These are phyloP conservation scores for Rhaphigaster nebulosa DNA, from an alignment of 2,888 invertebrate genomes.

Conservation along the genomic window DNA sequence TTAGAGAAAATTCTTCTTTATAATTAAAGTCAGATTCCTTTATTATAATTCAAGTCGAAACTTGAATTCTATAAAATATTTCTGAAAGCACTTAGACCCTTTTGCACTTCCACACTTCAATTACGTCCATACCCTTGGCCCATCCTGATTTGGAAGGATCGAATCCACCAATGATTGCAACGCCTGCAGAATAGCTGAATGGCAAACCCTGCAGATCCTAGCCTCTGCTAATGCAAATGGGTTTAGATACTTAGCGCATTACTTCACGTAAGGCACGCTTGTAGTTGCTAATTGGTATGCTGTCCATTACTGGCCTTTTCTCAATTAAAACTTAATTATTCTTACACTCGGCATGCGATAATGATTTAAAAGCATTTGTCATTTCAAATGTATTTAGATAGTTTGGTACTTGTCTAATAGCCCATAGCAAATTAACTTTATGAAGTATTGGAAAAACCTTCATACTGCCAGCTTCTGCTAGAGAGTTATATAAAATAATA, in stretches of 20 bases:
- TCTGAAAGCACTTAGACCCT: no score
- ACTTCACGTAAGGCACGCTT: conserved; percentile 10
- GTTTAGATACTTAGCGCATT: background rate
- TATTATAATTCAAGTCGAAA: no score
- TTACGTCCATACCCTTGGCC: no score
- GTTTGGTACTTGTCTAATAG: background rate
- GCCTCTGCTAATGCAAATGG: background rate
- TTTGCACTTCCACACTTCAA: no score
- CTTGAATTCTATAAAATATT: no score
- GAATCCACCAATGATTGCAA: background rate
- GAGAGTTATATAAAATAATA: background rate
- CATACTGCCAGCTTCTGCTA: background rate
- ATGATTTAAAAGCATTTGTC: background rate
- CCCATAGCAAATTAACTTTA: no score
- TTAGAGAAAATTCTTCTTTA: no score
- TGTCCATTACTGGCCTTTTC: background rate
- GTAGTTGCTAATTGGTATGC: background rate
- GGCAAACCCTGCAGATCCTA: background rate
- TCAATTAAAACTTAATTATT: background rate
- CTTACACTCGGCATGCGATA: background rate
- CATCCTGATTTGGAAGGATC: background rate
- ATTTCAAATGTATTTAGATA: background rate
- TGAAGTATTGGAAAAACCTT: background rate
- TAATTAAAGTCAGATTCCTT: no score
- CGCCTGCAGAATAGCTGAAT: background rate